Evolutionary conservation across 2,113 vertebrate species (phyloP), one percentile per base, ranked within the genome.

Genomic region (Pedionomus torquatus): DNA sequence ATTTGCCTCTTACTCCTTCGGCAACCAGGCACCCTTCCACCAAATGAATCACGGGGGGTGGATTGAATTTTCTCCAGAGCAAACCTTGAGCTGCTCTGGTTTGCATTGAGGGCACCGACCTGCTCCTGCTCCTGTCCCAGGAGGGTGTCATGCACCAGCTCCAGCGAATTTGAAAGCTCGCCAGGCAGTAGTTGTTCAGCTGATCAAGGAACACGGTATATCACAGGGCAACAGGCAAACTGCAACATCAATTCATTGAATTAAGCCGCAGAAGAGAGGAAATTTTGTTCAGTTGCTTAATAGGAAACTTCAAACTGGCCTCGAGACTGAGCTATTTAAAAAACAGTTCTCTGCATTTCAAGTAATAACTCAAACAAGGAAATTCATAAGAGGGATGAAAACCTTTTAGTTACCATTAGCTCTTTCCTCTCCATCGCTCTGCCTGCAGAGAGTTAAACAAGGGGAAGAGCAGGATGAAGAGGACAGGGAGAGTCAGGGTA

Each of bases 11-110:
- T 18, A 31, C 25, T 76, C 35, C 61, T 85, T 2, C 2, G 23
- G 61, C 43, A 68, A 3, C 7, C 35, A 63, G 21, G n/a, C 46
- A 21, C 30, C 39, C 17, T 81, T 33, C 41, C 44, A 44, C 26
- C 35, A 43, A 48, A 48, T 0, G 2, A 41, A 43, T 7, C 14
- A 7, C 39, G 9, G 4, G 9, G 3, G 2, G 3, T 11, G 11
- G 33, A 39, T n/a, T 39, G 39, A 9, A 4, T 35, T 17, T 9
- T 14, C 41, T 51, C 66, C 54, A 39, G 24, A 52, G 63, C 57
- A 46, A 76, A 61, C 17, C 39, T 49, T 1, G 0, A n/a, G 4
- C 28, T 11, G 7, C 66, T 33, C 26, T 7, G 31, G 17, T 9
- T 23, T 9, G 1, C 49, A 41, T 63, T 0, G 0, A 60, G 35